These are phyloP conservation scores for Phenganax stokvisi DNA, from an alignment of 92 coral and sea anemone genomes.

Conservation along the genomic window DNA sequence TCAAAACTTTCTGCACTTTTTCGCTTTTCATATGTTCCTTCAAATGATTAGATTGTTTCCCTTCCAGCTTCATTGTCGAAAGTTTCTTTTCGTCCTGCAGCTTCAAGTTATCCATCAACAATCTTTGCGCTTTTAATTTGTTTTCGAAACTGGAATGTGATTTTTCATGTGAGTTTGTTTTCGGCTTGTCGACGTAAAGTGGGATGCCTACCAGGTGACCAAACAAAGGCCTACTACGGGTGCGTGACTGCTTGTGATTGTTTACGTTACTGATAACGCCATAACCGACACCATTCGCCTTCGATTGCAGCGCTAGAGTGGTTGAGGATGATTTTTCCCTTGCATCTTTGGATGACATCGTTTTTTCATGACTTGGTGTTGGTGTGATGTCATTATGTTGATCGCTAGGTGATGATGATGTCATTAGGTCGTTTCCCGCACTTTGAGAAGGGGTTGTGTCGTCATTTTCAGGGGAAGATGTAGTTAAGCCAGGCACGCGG, in stretches of 20 bases:
- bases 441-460: background rate
- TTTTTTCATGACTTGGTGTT: background rate
- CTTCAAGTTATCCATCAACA: constrained; percentile 8
- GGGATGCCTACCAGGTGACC: constrained; percentile 8
- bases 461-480: background rate
- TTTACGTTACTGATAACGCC: too few relatives aligned
- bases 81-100: background rate
- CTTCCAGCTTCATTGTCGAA: background rate
- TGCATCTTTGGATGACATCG: background rate
- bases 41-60: constrained; percentile 4
- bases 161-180: background rate
- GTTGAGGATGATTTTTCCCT: background rate
- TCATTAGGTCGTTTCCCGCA: background rate
- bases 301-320: too few relatives aligned
- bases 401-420: constrained; percentile 17
- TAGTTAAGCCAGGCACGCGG: background rate
- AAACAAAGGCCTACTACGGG: background rate
- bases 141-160: background rate
- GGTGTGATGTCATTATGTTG: background rate
- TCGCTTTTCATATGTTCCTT: background rate
- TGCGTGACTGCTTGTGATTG: background rate
- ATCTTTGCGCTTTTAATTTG: background rate
- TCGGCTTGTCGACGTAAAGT: background rate
- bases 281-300: too few relatives aligned
- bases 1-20: background rate